phyloP scores from a whole-genome alignment of 2,888 invertebrate genomes.

The Gonocerus acuteangulatus region DNA sequence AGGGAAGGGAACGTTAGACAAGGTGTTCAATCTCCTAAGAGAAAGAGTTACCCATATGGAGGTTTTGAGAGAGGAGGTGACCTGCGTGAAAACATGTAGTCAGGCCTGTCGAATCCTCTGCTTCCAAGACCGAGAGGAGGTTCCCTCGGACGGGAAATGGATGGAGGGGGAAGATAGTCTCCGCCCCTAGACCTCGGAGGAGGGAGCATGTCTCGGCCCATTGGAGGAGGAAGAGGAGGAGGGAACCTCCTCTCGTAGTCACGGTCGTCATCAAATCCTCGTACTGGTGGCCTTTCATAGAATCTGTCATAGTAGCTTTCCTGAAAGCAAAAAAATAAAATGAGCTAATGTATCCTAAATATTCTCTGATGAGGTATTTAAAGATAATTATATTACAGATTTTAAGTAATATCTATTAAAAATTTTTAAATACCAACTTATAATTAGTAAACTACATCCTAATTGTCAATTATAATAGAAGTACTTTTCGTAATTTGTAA shows the following conservation, averaged over 20 bases:
- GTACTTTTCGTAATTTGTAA: too few species aligned
- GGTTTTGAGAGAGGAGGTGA: conserved; percentile 20
- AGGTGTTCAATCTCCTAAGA: conserved; percentile 14
- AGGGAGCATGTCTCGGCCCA: conserved; percentile 45
- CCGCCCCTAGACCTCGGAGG: conserved; percentile 46
- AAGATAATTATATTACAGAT: too few species aligned
- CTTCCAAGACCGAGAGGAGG: conserved; percentile 27
- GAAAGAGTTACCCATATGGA: conserved; percentile 24
- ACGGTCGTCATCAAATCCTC: conserved; percentile 46
- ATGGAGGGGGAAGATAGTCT: conserved; percentile 66
- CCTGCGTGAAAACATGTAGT: conserved; percentile 22
- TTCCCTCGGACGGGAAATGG: conserved; percentile 46
- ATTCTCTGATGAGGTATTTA: too few species aligned
- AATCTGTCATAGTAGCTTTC: conserved; percentile 69
- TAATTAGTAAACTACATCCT: too few species aligned
- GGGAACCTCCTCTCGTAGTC: conserved; percentile 66
- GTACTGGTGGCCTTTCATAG: conserved; percentile 54
- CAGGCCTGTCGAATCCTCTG: conserved; percentile 26
- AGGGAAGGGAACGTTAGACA: background rate
- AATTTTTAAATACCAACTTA: too few species aligned
- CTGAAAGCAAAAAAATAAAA: conserved; percentile 45
- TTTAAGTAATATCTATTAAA: too few species aligned
- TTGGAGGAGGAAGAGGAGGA: conserved; percentile 48
- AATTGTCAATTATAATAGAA: too few species aligned
- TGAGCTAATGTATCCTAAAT: background rate